Evolutionary conservation across 1,140 invertebrate species (phyloP).

Genomic region (Teleogryllus occipitalis): DNA sequence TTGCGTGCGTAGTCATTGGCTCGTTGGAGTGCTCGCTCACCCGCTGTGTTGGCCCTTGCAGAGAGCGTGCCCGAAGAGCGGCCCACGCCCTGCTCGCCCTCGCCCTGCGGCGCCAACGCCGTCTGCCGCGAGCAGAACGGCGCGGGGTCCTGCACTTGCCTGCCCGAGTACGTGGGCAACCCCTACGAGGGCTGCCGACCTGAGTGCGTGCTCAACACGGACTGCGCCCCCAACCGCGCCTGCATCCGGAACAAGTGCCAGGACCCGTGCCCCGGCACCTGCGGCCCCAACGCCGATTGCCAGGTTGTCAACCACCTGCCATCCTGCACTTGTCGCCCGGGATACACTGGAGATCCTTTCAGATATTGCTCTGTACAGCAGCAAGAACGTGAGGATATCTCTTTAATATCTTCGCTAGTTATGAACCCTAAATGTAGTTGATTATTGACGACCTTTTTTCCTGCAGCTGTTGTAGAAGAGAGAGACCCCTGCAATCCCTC

Average conservation of each 20-base stretch:
- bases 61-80: conserved; percentile 18
- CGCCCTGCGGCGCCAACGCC: conserved; percentile 63
- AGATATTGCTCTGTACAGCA: conserved; percentile 33
- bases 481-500: conserved; percentile 53
- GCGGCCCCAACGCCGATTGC: conserved; percentile 46
- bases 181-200: conserved; percentile 46
- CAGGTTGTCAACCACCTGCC: conserved; percentile 43
- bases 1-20: conserved; percentile 30
- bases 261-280: conserved; percentile 46
- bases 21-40: conserved; percentile 29
- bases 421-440: not conserved
- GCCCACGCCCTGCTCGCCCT: conserved; percentile 49
- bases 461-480: conserved; percentile 31
- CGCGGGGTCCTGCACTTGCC: conserved; percentile 55
- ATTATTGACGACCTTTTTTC: not conserved
- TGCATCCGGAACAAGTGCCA: conserved; percentile 44
- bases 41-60: conserved; percentile 6
- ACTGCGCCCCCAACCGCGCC: conserved; percentile 45
- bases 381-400: conserved; percentile 14
- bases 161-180: conserved; percentile 57
- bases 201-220: conserved; percentile 54
- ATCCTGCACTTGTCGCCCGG: conserved; percentile 45
- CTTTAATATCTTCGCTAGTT: not conserved
- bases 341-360: conserved; percentile 52
- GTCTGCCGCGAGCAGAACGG: conserved; percentile 55